Evolutionary conservation across 2,113 vertebrate species (phyloP), one percentile per base, ranked within the genome.

Genomic region (Notarius lentiginosus): DNA sequence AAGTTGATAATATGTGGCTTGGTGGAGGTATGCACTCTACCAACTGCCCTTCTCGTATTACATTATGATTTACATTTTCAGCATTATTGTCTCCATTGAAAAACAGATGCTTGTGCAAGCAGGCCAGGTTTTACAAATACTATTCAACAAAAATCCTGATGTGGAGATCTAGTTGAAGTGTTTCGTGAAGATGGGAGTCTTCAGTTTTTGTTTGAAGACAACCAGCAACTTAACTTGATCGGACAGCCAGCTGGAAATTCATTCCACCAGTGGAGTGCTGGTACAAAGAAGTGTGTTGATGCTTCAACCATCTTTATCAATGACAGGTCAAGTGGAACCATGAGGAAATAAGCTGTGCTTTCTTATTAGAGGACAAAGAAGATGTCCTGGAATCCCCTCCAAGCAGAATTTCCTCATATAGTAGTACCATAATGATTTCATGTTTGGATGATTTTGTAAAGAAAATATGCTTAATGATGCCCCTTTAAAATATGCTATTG

Each of bases 391-490:
- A 55, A 41, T 55, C 7, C 49, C n/a, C 22, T 47, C 2, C 14
- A 15, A 2, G 34, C 6, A 49, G 20, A 47, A 61, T n/a, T 65
- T 85, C 11, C 73, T 79, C 7, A 34, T 24, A 18, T 70, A 75
- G 83, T 70, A n/a, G 12, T 7, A 20, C 30, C 27, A 60, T 75
- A 61, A 61, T n/a, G 22, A 75, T 76, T 58, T 84, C 27, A 49
- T 60, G 83, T 27, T 75, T 61, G 83, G 34, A 61, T 84, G 55
- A 47, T 17, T 75, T 60, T 84, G 20, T n/a, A 75, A 84, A 58
- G 30, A 61, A 84, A 73, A 85, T 14, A 61, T 49, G 34, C 11
- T 14, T 8, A 63, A 1, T 58, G 12, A 4, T 65, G 11, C 24
- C 56, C 47, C 30, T 61, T 20, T 17, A 82, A 24, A 63, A 65